A percentile compares a stretch with the other conserved stretches of the same genome.
phyloP scores from a whole-genome alignment of 2,797 vertebrate species.

The Sarcoramphus papa region DNA sequence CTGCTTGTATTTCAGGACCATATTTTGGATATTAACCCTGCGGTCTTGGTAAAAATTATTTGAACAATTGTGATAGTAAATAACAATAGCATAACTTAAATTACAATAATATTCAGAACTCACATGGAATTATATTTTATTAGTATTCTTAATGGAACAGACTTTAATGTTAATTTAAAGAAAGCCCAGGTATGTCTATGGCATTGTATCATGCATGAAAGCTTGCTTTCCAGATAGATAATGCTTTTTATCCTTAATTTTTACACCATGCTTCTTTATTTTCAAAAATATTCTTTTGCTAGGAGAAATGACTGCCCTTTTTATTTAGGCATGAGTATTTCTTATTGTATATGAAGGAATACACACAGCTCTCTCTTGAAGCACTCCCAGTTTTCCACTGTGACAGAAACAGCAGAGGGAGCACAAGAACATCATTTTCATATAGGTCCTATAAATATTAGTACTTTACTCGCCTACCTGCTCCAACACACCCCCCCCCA shows the following conservation, averaged over 20 bases:
- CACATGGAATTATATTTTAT: background rate
- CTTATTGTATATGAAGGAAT: background rate
- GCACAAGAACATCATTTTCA: background rate
- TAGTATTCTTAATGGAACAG: background rate
- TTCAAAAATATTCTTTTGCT: background rate
- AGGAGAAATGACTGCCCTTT: background rate
- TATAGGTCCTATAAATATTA: background rate
- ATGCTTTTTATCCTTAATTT: background rate
- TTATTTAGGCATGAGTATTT: background rate
- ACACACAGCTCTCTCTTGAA: background rate
- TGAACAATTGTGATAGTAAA: background rate
- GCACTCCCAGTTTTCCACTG: background rate
- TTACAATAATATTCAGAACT: background rate
- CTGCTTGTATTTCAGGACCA: background rate
- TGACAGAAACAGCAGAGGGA: constrained; percentile 18
- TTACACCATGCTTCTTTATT: background rate
- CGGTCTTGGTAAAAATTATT: background rate
- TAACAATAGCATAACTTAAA: background rate
- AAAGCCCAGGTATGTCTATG: background rate
- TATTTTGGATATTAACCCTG: background rate
- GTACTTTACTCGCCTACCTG: background rate
- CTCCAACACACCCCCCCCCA: too few species aligned
- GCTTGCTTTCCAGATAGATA: background rate
- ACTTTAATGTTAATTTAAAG: background rate
- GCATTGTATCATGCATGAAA: background rate